These are phyloP conservation scores for Peromyscus aztecus DNA, from an alignment of 2,797 vertebrate species.

Conservation along the genomic window DNA sequence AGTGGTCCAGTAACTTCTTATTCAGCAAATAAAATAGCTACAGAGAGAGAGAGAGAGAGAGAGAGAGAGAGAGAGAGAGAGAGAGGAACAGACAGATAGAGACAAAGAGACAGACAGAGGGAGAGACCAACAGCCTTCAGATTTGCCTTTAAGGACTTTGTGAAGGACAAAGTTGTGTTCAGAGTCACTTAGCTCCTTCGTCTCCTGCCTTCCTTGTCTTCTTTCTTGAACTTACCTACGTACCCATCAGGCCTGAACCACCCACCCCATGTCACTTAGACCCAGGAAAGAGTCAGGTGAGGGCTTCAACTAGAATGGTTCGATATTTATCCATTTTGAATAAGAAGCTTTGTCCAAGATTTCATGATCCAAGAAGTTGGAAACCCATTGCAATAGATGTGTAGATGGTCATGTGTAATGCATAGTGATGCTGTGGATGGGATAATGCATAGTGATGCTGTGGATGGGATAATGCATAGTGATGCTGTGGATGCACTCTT, in stretches of 20 bases:
- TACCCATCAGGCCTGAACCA: not conserved
- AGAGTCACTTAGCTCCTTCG: not conserved
- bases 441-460: not conserved
- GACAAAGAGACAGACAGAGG: not conserved
- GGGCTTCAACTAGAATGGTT: not conserved
- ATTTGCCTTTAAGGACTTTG: slow-evolving; percentile 34
- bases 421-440: not conserved
- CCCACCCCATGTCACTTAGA: accelerated
- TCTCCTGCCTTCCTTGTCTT: not conserved
- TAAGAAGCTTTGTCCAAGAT: slow-evolving; percentile 17
- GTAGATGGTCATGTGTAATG: not conserved
- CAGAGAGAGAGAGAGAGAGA: not conserved
- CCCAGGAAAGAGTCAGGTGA: slow-evolving; percentile 10
- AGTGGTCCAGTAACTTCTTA: not conserved
- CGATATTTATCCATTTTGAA: slow-evolving; percentile 1
- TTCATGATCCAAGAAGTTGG: slow-evolving; percentile 11
- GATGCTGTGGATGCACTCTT: not conserved
- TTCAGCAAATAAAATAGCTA: not conserved
- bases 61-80: not conserved
- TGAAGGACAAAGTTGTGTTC: slow-evolving; percentile 41
- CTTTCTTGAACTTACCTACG: slow-evolving; percentile 6
- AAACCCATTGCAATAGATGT: slow-evolving; percentile 2
- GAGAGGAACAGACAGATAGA: not conserved
- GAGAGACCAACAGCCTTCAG: not conserved
- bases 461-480: not conserved